phyloP scores from a whole-genome alignment of 2,113 vertebrate species.

The Propithecus coquereli region DNA sequence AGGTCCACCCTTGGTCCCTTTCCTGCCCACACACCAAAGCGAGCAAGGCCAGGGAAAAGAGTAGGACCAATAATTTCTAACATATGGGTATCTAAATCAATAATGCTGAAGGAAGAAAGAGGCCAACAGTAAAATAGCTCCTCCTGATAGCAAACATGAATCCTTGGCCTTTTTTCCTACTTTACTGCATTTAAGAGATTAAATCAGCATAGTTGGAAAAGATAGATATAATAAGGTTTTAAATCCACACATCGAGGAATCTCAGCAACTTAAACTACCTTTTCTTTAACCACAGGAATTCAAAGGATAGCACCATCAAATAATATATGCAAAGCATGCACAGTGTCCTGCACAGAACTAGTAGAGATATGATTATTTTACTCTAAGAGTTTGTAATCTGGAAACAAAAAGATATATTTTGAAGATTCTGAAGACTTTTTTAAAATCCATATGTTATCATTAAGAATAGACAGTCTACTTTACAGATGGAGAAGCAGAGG shows the following conservation, averaged over 20 bases:
- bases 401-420: not conserved
- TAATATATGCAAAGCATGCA: not conserved
- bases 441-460: not conserved
- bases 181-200: constrained; percentile 15
- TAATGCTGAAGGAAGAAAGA: not conserved
- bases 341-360: not conserved
- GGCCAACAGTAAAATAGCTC: not conserved
- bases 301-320: not conserved
- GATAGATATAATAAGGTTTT: not conserved
- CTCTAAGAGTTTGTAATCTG: not conserved
- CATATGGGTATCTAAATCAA: not conserved
- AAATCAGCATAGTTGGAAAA: not conserved
- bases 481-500: not conserved
- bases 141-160: not conserved
- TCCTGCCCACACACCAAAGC: not conserved
- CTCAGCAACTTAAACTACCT: not conserved
- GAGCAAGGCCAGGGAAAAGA: not conserved
- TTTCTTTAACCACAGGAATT: not conserved
- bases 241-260: constrained; percentile 8
- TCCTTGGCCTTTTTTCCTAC: not conserved
- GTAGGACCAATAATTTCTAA: not conserved
- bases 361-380: not conserved
- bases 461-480: not conserved
- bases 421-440: not conserved
- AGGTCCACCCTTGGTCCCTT: not conserved